phyloP scores from a whole-genome alignment of 2,113 vertebrate species.

The Etheostoma cragini region DNA sequence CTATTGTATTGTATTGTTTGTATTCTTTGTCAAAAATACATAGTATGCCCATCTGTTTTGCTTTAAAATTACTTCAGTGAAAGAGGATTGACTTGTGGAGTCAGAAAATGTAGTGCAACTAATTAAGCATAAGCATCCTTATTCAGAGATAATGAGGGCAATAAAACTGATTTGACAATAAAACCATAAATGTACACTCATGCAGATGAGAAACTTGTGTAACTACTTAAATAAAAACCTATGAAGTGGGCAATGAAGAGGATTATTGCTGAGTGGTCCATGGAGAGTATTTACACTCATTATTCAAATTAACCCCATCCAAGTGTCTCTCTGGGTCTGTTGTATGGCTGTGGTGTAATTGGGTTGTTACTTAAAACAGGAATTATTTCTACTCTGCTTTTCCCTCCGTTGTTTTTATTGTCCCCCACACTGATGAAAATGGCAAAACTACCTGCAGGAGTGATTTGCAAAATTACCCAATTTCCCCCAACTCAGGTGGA shows the following conservation, averaged over 20 bases:
- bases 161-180: conserved; percentile 45
- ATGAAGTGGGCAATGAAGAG: conserved; percentile 61
- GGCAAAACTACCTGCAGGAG: conserved; percentile 34
- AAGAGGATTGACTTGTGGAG: background rate
- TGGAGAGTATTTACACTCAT: conserved; percentile 74
- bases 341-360: conserved; percentile 56
- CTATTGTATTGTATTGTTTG: conserved; percentile 17
- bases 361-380: conserved; percentile 68
- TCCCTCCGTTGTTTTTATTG: conserved; percentile 56
- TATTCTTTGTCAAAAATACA: conserved; percentile 16
- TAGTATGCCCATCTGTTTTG: background rate
- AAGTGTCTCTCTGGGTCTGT: conserved; percentile 69
- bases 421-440: conserved; percentile 45
- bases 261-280: conserved; percentile 54
- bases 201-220: conserved; percentile 40
- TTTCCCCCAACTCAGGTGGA: conserved; percentile 37
- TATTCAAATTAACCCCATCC: conserved; percentile 77
- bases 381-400: conserved; percentile 48
- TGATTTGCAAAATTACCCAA: conserved; percentile 59
- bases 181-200: conserved; percentile 39
- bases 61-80: conserved; percentile 9
- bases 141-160: conserved; percentile 35
- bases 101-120: conserved; percentile 4
- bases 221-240: conserved; percentile 58
- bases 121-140: conserved; percentile 20